These are phyloP conservation scores for Nemapogon koenigi DNA, from an alignment of 2,888 invertebrate species.

Conservation along the genomic window DNA sequence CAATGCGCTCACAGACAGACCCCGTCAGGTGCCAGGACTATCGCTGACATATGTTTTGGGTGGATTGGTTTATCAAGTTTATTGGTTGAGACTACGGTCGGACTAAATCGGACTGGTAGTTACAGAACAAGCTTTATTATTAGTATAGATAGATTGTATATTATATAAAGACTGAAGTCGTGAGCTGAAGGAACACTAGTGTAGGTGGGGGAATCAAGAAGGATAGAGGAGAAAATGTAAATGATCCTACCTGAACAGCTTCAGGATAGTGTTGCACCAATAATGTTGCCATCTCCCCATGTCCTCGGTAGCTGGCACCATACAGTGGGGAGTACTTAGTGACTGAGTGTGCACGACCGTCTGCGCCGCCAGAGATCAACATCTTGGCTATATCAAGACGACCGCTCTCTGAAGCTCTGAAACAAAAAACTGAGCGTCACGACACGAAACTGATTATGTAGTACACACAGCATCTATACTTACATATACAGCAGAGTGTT, in stretches of 20 bases:
- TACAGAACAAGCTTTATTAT: too few relatives aligned
- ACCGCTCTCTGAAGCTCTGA: conserved; percentile 87
- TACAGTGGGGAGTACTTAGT: conserved; percentile 94
- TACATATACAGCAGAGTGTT: conserved; percentile 88
- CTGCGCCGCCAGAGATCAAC: conserved; percentile 80
- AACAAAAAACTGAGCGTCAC: conserved; percentile 14
- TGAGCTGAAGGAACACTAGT: too few relatives aligned
- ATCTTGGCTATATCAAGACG: conserved; percentile 77
- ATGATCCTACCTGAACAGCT: conserved; percentile 73
- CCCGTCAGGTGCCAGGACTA: too few relatives aligned
- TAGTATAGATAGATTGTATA: too few relatives aligned
- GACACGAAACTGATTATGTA: background rate
- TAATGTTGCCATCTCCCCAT: conserved; percentile 76
- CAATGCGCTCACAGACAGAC: too few relatives aligned
- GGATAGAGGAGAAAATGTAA: too few relatives aligned
- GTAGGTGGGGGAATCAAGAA: too few relatives aligned
- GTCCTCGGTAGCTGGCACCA: conserved; percentile 87
- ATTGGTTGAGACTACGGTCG: too few relatives aligned
- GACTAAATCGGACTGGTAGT: too few relatives aligned
- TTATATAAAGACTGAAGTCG: too few relatives aligned
- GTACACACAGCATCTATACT: conserved; percentile 36
- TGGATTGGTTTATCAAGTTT: too few relatives aligned
- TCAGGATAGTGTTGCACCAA: conserved; percentile 84
- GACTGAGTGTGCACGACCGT: conserved; percentile 87
- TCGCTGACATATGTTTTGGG: too few relatives aligned